A percentile compares a stretch with the other conserved stretches of the same genome.
Evolutionary conservation across 2,888 invertebrate genomes (phyloP).

Genomic region (Dolomedes plantarius): DNA sequence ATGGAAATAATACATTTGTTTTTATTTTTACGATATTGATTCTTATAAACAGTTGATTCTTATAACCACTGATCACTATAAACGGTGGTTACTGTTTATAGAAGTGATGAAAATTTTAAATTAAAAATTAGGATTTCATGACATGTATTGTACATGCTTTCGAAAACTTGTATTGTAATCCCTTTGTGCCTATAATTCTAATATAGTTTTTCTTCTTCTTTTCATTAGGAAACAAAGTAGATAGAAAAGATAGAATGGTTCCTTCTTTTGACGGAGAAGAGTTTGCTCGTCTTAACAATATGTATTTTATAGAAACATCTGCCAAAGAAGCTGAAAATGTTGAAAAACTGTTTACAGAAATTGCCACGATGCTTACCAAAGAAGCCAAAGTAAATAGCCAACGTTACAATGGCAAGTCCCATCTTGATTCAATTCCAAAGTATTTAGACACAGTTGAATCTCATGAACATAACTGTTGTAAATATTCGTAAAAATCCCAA

Average conservation of each 20-base stretch:
- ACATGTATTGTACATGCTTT: too few relatives aligned
- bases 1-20: too few relatives aligned
- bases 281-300: conserved; percentile 95
- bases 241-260: conserved; percentile 95
- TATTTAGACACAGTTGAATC: conserved; percentile 19
- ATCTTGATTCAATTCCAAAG: conserved; percentile 9
- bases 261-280: conserved; percentile 94
- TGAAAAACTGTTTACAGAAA: conserved; percentile 96
- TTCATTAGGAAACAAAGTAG: conserved; percentile 92
- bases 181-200: too few relatives aligned
- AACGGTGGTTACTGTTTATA: too few relatives aligned
- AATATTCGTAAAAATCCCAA: conserved; percentile 41
- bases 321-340: conserved; percentile 99
- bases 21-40: too few relatives aligned
- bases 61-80: too few relatives aligned
- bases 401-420: conserved; percentile 19
- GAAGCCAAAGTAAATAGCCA: conserved; percentile 73
- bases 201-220: too few relatives aligned
- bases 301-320: conserved; percentile 98
- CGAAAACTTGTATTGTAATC: too few relatives aligned
- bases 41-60: too few relatives aligned
- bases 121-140: too few relatives aligned
- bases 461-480: conserved; percentile 55
- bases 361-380: conserved; percentile 85
- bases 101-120: too few relatives aligned